Evolutionary conservation across 2,888 invertebrate genomes (phyloP), one percentile per base, ranked within the genome.

Genomic region (Phrixothrix hirtus): DNA sequence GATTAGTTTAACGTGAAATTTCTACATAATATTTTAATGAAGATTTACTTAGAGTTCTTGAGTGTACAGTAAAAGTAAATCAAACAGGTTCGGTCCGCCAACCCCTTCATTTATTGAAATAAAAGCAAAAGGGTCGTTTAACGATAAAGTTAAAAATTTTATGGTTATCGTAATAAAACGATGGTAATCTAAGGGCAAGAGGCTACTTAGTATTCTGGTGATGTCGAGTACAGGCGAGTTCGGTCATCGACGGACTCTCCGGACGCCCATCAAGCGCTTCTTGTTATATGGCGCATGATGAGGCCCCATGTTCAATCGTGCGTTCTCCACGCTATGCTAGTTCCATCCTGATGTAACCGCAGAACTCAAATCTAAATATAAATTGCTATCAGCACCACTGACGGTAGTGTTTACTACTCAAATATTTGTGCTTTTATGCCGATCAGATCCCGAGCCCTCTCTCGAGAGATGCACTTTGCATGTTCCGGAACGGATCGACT

Each of bases 401-500:
- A 41, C 17, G 42, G 35, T 31, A 32, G 61, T 70, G 68, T 71
- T 70, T 69, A 59, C 68, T 61, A 58, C 62, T 66, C 69, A 71
- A 71, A 71, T 72, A 71, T 71, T 72, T 72, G 70, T 62, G 68
- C 72, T 72, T 71, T 72, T 71, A 71, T 70, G 64, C 68, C 64
- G 60, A 66, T 64, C 64, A 59, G 56, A 60, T 47, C 55, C 52
- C 32, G 44, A 57, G 32, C 37, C 49, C 41, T 48, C 55, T n/a
- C n/a, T 47, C 56, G 45, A 55, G 56, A 60, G 65, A 66, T 66
- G 65, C 65, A 68, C 63, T 66, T 68, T 68, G 64, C 65, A 63
- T 67, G 67, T 66, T 60, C 59, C 58, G 49, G 46, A 37, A 51
- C 38, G 34, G 55, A 48, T 45, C 44, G 53, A 45, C 42, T 35